Conservation (phyloP, 2,113 vertebrate species). For the Camarhynchus parvulus region DNA sequence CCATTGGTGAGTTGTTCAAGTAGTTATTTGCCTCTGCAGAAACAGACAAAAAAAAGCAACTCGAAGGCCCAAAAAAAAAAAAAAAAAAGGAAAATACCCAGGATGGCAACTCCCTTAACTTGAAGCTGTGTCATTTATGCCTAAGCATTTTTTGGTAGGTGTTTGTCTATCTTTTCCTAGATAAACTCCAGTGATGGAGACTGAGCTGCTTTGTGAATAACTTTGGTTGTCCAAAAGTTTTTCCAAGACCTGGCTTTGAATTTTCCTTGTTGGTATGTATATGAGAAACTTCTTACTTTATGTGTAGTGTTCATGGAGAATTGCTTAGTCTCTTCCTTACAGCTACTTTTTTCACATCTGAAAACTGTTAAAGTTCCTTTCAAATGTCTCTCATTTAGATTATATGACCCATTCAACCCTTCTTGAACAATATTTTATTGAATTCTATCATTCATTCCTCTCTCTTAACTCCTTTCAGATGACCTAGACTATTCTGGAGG, state of each 20-base stretch:
- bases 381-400: neutral
- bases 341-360: neutral
- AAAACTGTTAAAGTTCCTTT: neutral
- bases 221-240: neutral
- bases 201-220: neutral
- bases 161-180: neutral
- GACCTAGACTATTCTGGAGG: neutral
- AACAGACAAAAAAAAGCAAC: neutral
- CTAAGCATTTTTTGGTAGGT: neutral
- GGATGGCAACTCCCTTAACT: neutral
- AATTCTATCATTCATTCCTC: neutral
- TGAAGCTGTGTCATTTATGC: neutral
- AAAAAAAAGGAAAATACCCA: neutral
- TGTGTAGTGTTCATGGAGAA: neutral
- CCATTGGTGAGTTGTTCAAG: neutral
- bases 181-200: neutral
- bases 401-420: neutral
- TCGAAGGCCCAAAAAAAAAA: neutral
- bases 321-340: neutral
- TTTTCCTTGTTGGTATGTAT: neutral
- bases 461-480: neutral
- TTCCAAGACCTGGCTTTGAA: neutral
- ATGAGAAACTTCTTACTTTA: neutral
- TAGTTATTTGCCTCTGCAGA: neutral
- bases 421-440: neutral